Evolutionary conservation across 1,140 invertebrate species (phyloP), one percentile per base, ranked within the genome.

Genomic region (Hypothenemus hampei): DNA sequence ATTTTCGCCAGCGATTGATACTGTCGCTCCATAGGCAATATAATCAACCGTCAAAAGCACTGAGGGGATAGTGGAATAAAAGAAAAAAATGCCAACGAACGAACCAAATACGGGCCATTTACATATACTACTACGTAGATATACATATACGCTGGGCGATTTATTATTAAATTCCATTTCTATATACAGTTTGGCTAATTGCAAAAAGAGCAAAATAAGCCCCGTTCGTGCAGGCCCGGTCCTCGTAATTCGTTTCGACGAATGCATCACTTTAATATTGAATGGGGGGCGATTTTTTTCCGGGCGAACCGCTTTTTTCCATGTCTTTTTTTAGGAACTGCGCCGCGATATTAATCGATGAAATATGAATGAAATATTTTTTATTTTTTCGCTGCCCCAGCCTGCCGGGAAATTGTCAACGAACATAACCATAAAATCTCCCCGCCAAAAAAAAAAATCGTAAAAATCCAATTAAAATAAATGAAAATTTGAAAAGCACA

Each of bases 91-190:
- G 13, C 26, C 26, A 31, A 3, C n/a, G n/a, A n/a, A n/a, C n/a
- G n/a, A n/a, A n/a, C n/a, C n/a, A n/a, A n/a, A n/a, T n/a, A n/a
- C n/a, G n/a, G n/a, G n/a, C n/a, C n/a, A n/a, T n/a, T n/a, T n/a
- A n/a, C n/a, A n/a, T n/a, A n/a, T n/a, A n/a, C n/a, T n/a, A n/a
- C n/a, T n/a, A n/a, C n/a, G n/a, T n/a, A n/a, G n/a, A n/a, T n/a
- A n/a, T n/a, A n/a, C n/a, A n/a, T n/a, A n/a, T 19, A 15, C 13
- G 19, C 7, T 44, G 49, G 44, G 36, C 37, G 41, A 60, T 60
- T 57, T 56, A 60, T 60, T 60, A 57, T 57, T 57, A 53, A 60
- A 60, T 53, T 60, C 52, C 59, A 57, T 60, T 60, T 58, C 59
- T 58, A 50, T 61, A 55, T 36, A 47, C 45, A 51, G 55, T 61